phyloP scores from a whole-genome alignment of 2,113 vertebrate species.

The Ochotona princeps region DNA sequence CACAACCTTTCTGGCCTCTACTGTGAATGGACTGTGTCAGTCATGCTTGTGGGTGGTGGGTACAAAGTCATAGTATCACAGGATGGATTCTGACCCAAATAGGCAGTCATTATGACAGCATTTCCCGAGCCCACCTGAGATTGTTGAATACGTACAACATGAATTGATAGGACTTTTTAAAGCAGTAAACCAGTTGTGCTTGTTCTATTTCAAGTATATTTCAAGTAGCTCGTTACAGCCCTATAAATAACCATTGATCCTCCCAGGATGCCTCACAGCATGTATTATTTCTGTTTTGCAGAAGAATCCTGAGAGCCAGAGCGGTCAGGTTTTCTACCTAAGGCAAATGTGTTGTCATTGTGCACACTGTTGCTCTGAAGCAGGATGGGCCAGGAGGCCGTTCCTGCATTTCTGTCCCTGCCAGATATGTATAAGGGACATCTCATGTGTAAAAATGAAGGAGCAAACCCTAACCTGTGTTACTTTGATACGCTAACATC shows the following conservation, averaged over 20 bases:
- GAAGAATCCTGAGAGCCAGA: slow-evolving; percentile 48
- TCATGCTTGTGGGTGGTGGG: not conserved
- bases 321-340: slow-evolving; percentile 38
- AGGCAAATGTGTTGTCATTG: not conserved
- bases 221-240: slow-evolving; percentile 35
- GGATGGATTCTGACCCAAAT: not conserved
- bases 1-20: not conserved
- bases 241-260: slow-evolving; percentile 63
- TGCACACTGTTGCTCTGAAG: slow-evolving; percentile 35
- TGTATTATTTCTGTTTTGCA: slow-evolving; percentile 50
- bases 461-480: slow-evolving; percentile 74
- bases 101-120: not conserved
- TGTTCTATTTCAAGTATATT: slow-evolving; percentile 63
- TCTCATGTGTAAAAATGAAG: slow-evolving; percentile 62
- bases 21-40: not conserved
- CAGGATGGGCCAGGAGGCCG: not conserved
- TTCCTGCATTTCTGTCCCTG: slow-evolving; percentile 26
- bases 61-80: slow-evolving; percentile 8
- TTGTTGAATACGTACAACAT: not conserved
- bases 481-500: slow-evolving; percentile 79
- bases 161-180: not conserved
- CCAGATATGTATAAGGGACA: not conserved
- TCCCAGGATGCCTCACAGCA: slow-evolving; percentile 42
- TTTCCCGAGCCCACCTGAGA: not conserved
- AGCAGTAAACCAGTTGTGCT: not conserved